Percentiles rank a stretch among this genome's conserved stretches.
Evolutionary conservation across 2,888 invertebrate species (phyloP).

Genomic region (Itoplectis maculator): DNA sequence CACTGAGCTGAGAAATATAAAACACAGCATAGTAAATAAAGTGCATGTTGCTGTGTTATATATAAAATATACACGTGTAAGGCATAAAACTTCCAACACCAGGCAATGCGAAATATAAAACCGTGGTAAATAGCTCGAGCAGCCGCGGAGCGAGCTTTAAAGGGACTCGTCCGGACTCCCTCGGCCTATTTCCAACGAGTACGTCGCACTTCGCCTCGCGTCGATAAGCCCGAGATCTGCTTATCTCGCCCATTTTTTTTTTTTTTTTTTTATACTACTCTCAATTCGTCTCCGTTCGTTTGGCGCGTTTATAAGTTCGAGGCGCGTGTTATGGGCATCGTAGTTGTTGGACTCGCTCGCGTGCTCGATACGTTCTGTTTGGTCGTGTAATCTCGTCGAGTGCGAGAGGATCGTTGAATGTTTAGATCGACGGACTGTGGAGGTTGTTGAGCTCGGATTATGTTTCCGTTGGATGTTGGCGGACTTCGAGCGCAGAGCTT

Average conservation of each 20-base stretch:
- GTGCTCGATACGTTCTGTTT: constrained; percentile 54
- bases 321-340: background rate
- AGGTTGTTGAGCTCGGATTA: constrained; percentile 48
- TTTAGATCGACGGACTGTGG: constrained; percentile 21
- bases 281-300: constrained; percentile 8
- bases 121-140: constrained; percentile 25
- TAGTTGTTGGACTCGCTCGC: constrained; percentile 14
- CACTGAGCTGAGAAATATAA: too few species aligned
- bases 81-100: background rate
- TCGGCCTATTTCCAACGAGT: constrained; percentile 41
- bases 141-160: constrained; percentile 45
- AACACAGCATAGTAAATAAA: background rate
- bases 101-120: background rate
- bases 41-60: too few species aligned
- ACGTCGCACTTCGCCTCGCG: constrained; percentile 39
- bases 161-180: constrained; percentile 32
- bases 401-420: constrained; percentile 29
- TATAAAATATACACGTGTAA: background rate
- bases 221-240: constrained; percentile 29
- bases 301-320: constrained; percentile 5
- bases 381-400: background rate
- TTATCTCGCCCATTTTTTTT: background rate
- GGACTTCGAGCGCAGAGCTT: too few species aligned
- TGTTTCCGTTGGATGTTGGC: background rate
- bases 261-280: background rate